Base-by-base conservation (phyloP, 2,797 vertebrate genomes). In the Emys orbicularis region DNA sequence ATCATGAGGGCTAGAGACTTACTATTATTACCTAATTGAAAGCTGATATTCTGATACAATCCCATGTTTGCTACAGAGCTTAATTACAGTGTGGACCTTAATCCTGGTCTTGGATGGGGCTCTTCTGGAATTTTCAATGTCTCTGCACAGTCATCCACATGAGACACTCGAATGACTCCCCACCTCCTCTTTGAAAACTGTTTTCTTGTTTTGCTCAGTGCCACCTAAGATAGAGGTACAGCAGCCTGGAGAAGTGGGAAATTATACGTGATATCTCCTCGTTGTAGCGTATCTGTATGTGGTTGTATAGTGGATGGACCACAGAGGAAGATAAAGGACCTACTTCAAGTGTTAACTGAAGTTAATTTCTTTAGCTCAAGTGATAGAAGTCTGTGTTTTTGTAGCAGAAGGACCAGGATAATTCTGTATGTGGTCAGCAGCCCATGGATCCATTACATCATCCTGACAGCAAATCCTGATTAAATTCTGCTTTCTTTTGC, bases 371-470 rank as follows among this genome's bases (percentile, higher is more conserved):
- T 85, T 52, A 87, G 49, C 31, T 10, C 27, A 25, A 12, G 27
- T 37, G 83, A 65, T 93, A 29, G 59, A 94, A 95, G 11, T 5
- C 80, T 47, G 19, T 59, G 13, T 72, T 92, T 83, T 61, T 65
- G 19, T 21, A 94, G 4, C 0, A 19, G 0, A 92, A 89, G n/a
- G 3, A 11, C 74, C 44, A 65, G 0, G 4, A 65, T 27, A 87
- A 81, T 93, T 59, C 79, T 82, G 34, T 86, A 37, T 0, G 0
- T 81, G 44, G 88, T 91, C 68, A 86, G 85, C 68, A 92, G 53
- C 25, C 89, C 50, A 56, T 77, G 4, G 94, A 84, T 89, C 82
- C 49, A 65, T 90, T 94, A 81, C 41, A 88, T 95, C 89, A 90
- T 80, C 65, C 61, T 79, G 90, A 95, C 88, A 95, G 79, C 31